Evolutionary conservation across 2,888 invertebrate species (phyloP).

Genomic region (Caenorhabditis uteleia): DNA sequence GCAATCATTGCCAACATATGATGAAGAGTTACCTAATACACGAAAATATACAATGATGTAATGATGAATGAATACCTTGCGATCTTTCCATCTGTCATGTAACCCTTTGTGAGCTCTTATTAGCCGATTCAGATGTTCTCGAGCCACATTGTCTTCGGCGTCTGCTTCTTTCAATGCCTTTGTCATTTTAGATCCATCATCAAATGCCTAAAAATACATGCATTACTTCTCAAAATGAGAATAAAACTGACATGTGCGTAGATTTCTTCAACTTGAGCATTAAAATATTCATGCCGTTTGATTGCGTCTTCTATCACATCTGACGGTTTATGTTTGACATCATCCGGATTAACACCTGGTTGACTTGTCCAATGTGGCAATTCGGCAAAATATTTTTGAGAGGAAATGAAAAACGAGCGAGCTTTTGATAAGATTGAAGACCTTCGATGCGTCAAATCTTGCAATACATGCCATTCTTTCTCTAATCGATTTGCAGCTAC

Average conservation of each 20-base stretch:
- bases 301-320: constrained; percentile 47
- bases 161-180: constrained; percentile 36
- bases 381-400: constrained; percentile 51
- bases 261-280: constrained; percentile 16
- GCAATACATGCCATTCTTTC: constrained; percentile 47
- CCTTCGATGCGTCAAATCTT: constrained; percentile 19
- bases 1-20: constrained; percentile 50
- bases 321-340: constrained; percentile 30
- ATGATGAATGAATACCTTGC: constrained; percentile 20
- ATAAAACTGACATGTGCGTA: no score
- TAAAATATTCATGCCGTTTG: constrained; percentile 24
- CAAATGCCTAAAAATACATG: constrained; percentile 41
- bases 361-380: constrained; percentile 48
- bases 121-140: constrained; percentile 23
- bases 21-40: constrained; percentile 38
- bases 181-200: constrained; percentile 31
- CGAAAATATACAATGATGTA: neutral
- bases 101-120: constrained; percentile 43
- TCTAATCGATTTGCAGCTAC: constrained; percentile 34
- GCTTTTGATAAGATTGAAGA: constrained; percentile 15
- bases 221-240: constrained; percentile 35
- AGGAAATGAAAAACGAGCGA: constrained; percentile 15
- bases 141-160: constrained; percentile 28
- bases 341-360: constrained; percentile 55
- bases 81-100: constrained; percentile 40